Evolutionary conservation across 2,888 invertebrate genomes (phyloP), one percentile per base, ranked within the genome.

Genomic region (Palloptera scutellata): DNA sequence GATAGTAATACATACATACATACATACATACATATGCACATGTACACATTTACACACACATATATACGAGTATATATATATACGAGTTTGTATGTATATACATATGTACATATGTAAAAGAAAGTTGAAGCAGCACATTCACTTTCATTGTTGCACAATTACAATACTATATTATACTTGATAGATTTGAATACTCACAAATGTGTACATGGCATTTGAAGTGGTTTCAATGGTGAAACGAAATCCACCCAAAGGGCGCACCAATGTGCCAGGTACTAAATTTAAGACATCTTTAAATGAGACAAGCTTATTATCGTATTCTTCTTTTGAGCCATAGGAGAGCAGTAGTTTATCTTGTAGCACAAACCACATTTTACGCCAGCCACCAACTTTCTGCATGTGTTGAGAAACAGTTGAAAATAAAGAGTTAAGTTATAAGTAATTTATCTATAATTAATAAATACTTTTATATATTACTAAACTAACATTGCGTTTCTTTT

Each of bases 301-400:
- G 20, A 77, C 78, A 66, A 81, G 72, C 64, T 80, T 79, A 59
- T 78, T 79, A 66, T 80, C 80, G 63, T 81, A 81, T 65, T 80
- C 80, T 42, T 80, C 81, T 61, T 78, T 78, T 0, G 80, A 80
- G 12, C 74, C 74, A 67, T 80, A 81, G 6, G 80, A 80, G 9
- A 81, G 75, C 17, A 81, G 52, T 40, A 81, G 71, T 69, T 80
- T 79, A 67, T 81, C 79, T 68, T 81, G 81, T 43, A 81, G 63
- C 40, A 81, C 80, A 70, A 80, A 81, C 79, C 79, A 81, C 70
- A 79, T 72, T 70, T 80, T 80, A 15, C 78, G 73, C 80, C 80
- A 81, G 8, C 81, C 81, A 12, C 80, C 80, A 55, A 81, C 76
- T 79, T 79, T 79, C 81, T 81, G 30, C 6, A 6, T 30, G 30